Evolutionary conservation across 1,140 invertebrate species (phyloP), one percentile per base, ranked within the genome.

Genomic region (Neodiprion lecontei): DNA sequence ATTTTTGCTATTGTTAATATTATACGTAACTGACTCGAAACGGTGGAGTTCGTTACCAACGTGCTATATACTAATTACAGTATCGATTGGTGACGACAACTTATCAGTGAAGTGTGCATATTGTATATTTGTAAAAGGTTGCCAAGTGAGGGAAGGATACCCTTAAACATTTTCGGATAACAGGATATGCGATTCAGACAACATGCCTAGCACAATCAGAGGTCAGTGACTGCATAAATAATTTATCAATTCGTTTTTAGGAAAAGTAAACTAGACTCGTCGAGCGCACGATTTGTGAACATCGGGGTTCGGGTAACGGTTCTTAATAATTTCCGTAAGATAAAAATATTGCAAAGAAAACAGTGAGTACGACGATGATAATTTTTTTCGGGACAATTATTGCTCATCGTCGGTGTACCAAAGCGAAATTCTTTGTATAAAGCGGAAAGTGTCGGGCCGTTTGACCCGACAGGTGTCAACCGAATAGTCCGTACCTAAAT

Each of bases 121-220:
- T 75, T 49, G 3, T 72, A 40, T 40, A 40, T 40, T 61, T 67
- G 21, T 1, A 23, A 28, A 65, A 17, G 47, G 53, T 61, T 61
- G 11, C 4, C 50, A 17, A 66, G 70, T 75, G 74, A 69, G 61
- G 74, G 72, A 71, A 47, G 40, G 40, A 53, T 69, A 17, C 11
- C 48, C 68, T 61, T 69, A 8, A 48, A 23, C 49, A 76, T 76
- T 77, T 80, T 79, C 83, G 84, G 81, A 84, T 83, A 86, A 74
- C 80, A 82, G 85, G 86, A 86, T 86, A 88, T 87, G 86, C 80
- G 21, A 84, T 82, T 83, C 70, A 73, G 83, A 87, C 85, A 89
- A 83, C 74, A 90, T 90, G 89, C 89, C 89, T 77, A 90, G 89
- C 82, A 90, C 89, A 73, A 90, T 90, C 84, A 84, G 89, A 90